Evolutionary conservation across 2,888 invertebrate genomes (phyloP), one percentile per base, ranked within the genome.

Genomic region (Xestoiulus laeticollis): DNA sequence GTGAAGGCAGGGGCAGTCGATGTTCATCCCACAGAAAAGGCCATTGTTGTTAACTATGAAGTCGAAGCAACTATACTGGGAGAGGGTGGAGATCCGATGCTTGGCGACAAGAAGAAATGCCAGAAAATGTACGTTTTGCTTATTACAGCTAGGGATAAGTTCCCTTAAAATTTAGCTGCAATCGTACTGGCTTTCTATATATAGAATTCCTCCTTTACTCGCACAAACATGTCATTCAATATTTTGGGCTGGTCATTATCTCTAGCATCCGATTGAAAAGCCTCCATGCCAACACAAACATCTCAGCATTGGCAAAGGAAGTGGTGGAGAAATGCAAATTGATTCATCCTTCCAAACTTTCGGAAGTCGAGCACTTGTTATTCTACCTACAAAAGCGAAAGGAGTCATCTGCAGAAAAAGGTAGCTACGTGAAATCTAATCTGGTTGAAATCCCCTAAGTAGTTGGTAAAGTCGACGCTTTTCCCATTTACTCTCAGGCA

Each of bases 11-110:
- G 96, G 86, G 94, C 94, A 89, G 94, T 97, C 89, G 97, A 98
- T 93, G 97, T 97, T 26, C 97, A 98, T 93, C 97, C 97, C 14
- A 95, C 95, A 87, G 95, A 97, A 91, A 96, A 96, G 91, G 97
- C 97, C 84, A 93, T 97, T 87, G 95, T 98, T 88, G 95, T 97
- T 87, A 96, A 96, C 92, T 97, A 97, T 93, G 96, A 97, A 91
- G 93, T 97, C 89, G 96, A 97, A 92, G 96, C 96, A 85, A 95
- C 96, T n/a, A 95, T 97, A 90, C 93, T 96, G 89, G 96, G 96
- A 44, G 95, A 96, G 91, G 93, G 95, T 89, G 96, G 95, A 89
- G 95, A 96, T 92, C 95, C 95, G 22, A 95, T 96, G 94, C 93
- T 96, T 89, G 96, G 96, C 88, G 96, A 96, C 91, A 95, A 95